phyloP scores from a whole-genome alignment of 2,888 invertebrate genomes.

The Phaedon cochleariae region DNA sequence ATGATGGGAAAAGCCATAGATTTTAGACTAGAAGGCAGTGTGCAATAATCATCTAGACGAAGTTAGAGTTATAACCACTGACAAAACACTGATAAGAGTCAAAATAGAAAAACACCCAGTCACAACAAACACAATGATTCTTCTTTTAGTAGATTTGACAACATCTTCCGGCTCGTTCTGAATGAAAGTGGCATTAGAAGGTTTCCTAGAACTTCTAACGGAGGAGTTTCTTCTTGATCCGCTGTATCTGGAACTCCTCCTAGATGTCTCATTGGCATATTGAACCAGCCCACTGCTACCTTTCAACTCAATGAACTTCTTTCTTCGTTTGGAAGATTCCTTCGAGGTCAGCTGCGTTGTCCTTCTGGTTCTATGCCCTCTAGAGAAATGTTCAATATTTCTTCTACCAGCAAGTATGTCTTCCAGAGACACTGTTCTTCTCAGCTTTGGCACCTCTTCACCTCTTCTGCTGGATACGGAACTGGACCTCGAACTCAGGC shows the following conservation, averaged over 20 bases:
- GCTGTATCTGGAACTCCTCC: background rate
- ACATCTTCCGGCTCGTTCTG: conserved; percentile 42
- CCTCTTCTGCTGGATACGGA: conserved; percentile 20
- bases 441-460: conserved; percentile 1
- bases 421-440: conserved; percentile 32
- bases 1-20: too few relatives aligned
- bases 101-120: conserved; percentile 78
- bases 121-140: conserved; percentile 75
- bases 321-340: conserved; percentile 6
- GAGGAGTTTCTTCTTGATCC: background rate
- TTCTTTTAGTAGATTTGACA: conserved; percentile 73
- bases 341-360: conserved; percentile 30
- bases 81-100: conserved; percentile 76
- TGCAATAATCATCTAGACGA: background rate
- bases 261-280: background rate
- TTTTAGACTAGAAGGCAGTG: too few relatives aligned
- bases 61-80: conserved; percentile 80
- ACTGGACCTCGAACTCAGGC: conserved; percentile 22
- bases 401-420: conserved; percentile 25
- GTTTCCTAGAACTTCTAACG: conserved; percentile 4
- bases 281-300: too few relatives aligned
- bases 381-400: conserved; percentile 19
- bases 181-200: background rate
- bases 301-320: background rate
- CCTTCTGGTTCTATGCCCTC: conserved; percentile 22